Conservation (phyloP, 1,140 invertebrate genomes). For the Musca vetustissima region DNA sequence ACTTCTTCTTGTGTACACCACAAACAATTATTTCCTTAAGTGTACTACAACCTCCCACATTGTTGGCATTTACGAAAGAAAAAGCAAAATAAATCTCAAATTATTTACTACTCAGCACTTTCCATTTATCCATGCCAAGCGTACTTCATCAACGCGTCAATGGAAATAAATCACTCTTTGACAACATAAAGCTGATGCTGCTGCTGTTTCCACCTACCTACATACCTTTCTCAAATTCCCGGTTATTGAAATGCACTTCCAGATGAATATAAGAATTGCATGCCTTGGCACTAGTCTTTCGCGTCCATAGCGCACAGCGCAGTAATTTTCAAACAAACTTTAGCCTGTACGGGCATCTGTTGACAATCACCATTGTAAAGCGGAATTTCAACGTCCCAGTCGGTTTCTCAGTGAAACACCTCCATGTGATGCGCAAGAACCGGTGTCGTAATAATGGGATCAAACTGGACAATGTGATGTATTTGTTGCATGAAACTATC, state of each 20-base stretch:
- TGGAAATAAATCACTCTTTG: conserved; percentile 16
- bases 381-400: conserved; percentile 65
- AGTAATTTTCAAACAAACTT: conserved; percentile 53
- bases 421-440: conserved; percentile 98
- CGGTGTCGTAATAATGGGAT: conserved; percentile 80
- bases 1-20: too few species aligned
- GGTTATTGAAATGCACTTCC: conserved; percentile 99
- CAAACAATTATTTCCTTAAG: too few species aligned
- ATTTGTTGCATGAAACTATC: conserved; percentile 66
- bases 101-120: too few species aligned
- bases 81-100: too few species aligned
- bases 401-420: conserved; percentile 89
- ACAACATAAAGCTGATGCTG: not conserved
- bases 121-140: too few species aligned
- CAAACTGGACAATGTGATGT: conserved; percentile 88
- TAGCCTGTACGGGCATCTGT: conserved; percentile 55
- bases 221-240: conserved; percentile 64
- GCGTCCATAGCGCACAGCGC: conserved; percentile 85
- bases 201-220: not conserved
- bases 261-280: conserved; percentile 89
- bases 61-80: too few species aligned
- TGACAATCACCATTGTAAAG: conserved; percentile 74
- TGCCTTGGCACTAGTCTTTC: conserved; percentile 77
- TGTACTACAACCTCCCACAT: too few species aligned
- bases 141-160: not conserved